A percentile compares a stretch with the other conserved stretches of the same genome.
Evolutionary conservation across 2,888 invertebrate species (phyloP).

Genomic region (Notocelia uddmanniana): DNA sequence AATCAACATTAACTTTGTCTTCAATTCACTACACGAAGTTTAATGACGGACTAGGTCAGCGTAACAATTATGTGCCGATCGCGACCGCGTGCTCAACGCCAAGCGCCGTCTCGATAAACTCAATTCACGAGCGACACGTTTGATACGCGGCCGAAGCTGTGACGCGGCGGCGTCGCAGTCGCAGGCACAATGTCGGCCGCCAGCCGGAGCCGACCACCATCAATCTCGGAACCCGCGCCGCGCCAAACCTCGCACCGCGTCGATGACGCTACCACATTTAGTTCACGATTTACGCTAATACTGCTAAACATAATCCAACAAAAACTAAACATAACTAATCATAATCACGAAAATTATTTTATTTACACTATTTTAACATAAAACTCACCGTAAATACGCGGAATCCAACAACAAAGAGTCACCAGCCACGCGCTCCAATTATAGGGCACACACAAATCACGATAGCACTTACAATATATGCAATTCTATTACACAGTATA

Average conservation of each 20-base stretch:
- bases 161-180: constrained; percentile 75
- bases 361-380: constrained; percentile 57
- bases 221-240: constrained; percentile 64
- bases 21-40: constrained; percentile 51
- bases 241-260: constrained; percentile 65
- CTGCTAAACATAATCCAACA: constrained; percentile 43
- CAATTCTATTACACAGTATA: constrained; percentile 70
- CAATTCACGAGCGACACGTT: constrained; percentile 69
- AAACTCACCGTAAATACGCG: constrained; percentile 80
- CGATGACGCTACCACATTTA: constrained; percentile 75
- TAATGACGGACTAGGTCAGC: constrained; percentile 59
- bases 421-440: constrained; percentile 86
- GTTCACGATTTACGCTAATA: constrained; percentile 53
- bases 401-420: constrained; percentile 85
- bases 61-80: constrained; percentile 47
- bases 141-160: constrained; percentile 69
- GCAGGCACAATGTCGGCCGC: constrained; percentile 68
- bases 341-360: constrained; percentile 50
- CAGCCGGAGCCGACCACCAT: constrained; percentile 62
- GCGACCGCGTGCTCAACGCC: constrained; percentile 43
- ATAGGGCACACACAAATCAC: constrained; percentile 84
- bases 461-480: constrained; percentile 77
- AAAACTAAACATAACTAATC: constrained; percentile 51
- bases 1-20: constrained; percentile 20
- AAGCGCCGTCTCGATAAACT: constrained; percentile 69